Percentiles rank a stretch among this genome's conserved stretches.
Evolutionary conservation across 2,888 invertebrate species (phyloP).

Genomic region (Athetis lepigone): DNA sequence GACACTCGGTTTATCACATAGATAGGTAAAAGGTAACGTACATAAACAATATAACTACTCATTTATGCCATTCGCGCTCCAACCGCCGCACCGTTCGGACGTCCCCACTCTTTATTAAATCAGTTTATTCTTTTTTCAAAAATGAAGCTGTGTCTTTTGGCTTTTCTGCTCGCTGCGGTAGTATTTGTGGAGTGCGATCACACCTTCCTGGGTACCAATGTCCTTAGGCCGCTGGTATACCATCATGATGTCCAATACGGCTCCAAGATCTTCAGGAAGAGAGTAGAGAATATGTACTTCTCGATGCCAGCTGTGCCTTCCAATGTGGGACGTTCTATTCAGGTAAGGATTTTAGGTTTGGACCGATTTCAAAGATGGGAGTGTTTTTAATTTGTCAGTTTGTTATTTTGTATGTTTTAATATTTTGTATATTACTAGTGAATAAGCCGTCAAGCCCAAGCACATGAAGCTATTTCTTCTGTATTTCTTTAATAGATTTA

Average conservation of each 20-base stretch:
- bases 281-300: slow-evolving; percentile 75
- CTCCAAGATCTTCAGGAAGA: slow-evolving; percentile 71
- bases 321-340: slow-evolving; percentile 66
- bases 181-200: slow-evolving; percentile 74
- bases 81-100: background rate
- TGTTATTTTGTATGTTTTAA: too few species aligned
- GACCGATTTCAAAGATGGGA: too few species aligned
- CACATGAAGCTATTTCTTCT: too few species aligned
- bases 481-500: too few species aligned
- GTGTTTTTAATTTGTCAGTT: too few species aligned
- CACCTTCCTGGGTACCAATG: slow-evolving; percentile 78
- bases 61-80: slow-evolving; percentile 16
- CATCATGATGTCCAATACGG: slow-evolving; percentile 67
- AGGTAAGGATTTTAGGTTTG: slow-evolving; percentile 70
- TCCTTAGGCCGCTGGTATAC: slow-evolving; percentile 69
- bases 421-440: too few species aligned
- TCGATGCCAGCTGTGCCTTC: slow-evolving; percentile 63
- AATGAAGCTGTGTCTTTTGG: slow-evolving; percentile 65
- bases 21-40: slow-evolving; percentile 20
- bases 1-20: slow-evolving; percentile 23
- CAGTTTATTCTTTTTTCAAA: too few species aligned
- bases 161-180: slow-evolving; percentile 64
- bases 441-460: too few species aligned
- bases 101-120: background rate
- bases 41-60: background rate